Evolutionary conservation across 2,888 invertebrate genomes (phyloP).

Genomic region (Diabrotica balteata): DNA sequence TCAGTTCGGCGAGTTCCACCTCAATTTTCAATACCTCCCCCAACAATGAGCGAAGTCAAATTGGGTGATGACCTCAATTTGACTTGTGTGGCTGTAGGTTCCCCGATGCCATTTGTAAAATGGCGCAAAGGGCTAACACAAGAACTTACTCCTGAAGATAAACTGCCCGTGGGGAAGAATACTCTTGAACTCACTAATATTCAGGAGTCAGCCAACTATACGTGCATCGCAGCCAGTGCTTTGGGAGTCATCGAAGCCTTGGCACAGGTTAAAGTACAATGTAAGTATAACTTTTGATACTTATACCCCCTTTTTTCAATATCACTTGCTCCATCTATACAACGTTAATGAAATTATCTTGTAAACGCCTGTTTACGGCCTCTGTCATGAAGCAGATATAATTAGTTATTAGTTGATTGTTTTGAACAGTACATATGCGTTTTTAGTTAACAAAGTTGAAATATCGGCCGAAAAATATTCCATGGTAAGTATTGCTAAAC

Average conservation of each 20-base stretch:
- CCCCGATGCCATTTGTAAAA: constrained; percentile 97
- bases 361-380: too few species aligned
- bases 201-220: constrained; percentile 93
- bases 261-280: constrained; percentile 93
- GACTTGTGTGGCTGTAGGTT: constrained; percentile 96
- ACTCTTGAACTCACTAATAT: constrained; percentile 86
- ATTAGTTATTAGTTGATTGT: too few species aligned
- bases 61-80: constrained; percentile 89
- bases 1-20: constrained; percentile 94
- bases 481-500: too few species aligned
- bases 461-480: too few species aligned
- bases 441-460: too few species aligned
- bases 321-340: too few species aligned
- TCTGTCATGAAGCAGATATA: too few species aligned
- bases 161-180: constrained; percentile 85
- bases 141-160: constrained; percentile 89
- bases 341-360: too few species aligned
- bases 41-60: constrained; percentile 86
- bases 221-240: constrained; percentile 94
- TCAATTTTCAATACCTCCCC: constrained; percentile 92
- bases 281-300: constrained; percentile 66
- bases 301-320: too few species aligned
- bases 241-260: constrained; percentile 89
- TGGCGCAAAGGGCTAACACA: constrained; percentile 87
- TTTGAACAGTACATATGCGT: too few species aligned